A percentile compares a stretch with the other conserved stretches of the same genome.
These are phyloP conservation scores for Drosophila sp. DNA, from an alignment of 1,140 invertebrate genomes.

Conservation along the genomic window DNA sequence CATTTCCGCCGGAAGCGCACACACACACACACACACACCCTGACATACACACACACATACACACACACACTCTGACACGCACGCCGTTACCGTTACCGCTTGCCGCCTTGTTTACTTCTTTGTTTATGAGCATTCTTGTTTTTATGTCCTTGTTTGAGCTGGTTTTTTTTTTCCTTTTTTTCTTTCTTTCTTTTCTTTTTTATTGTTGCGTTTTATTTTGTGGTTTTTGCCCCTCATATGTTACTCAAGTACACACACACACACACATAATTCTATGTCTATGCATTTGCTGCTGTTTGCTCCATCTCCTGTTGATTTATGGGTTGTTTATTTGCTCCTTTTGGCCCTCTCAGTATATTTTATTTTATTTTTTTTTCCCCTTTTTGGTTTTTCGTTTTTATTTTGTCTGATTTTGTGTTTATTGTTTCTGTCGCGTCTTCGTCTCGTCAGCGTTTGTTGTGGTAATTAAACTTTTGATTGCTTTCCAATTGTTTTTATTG, in stretches of 20 bases:
- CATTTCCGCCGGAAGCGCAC: constrained; percentile 73
- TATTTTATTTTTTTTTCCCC: neutral
- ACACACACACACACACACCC: constrained; percentile 54
- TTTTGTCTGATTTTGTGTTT: constrained; percentile 48
- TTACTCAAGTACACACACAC: constrained; percentile 15
- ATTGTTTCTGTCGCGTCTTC: constrained; percentile 37
- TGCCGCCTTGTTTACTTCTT: constrained; percentile 75
- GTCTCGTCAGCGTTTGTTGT: constrained; percentile 64
- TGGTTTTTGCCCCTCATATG: constrained; percentile 69
- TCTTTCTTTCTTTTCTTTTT: constrained; percentile 21
- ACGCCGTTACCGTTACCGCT: constrained; percentile 50
- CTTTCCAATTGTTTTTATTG: constrained; percentile 78
- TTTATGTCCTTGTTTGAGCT: constrained; percentile 50
- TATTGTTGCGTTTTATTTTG: constrained; percentile 77
- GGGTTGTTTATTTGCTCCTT: constrained; percentile 52
- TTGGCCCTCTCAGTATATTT: neutral
- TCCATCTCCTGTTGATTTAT: constrained; percentile 54
- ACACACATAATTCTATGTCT: constrained; percentile 28
- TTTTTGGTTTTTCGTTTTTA: constrained; percentile 26
- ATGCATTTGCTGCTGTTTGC: constrained; percentile 15
- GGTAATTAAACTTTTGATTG: constrained; percentile 80
- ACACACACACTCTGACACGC: constrained; percentile 48
- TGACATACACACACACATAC: constrained; percentile 27
- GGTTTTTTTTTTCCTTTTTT: constrained; percentile 9
- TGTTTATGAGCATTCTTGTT: constrained; percentile 67